Base-by-base conservation (phyloP, 2,797 vertebrate species). In the Esox masquinongy region DNA sequence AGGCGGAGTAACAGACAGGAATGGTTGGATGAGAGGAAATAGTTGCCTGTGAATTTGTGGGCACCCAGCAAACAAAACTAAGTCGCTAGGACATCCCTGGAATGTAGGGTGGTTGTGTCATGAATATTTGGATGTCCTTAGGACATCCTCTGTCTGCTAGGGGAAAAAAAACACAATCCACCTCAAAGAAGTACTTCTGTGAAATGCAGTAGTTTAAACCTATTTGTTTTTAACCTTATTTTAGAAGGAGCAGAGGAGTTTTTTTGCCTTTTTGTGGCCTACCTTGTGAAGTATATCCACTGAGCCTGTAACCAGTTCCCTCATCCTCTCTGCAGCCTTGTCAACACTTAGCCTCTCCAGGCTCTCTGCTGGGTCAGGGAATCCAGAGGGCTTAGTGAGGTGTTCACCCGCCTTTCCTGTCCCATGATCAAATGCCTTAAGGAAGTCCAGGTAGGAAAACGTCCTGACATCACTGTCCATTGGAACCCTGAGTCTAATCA, bases 201-300 rank as follows among this genome's bases (percentile, higher is more conserved):
- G 2, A 34, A 34, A 34, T 34, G 34, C 34, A 34, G 5, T 34
- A 34, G 34, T 34, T 34, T 34, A 34, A 34, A 34, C 34, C 34
- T 34, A 34, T 34, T 34, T 34, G 34, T 34, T 34, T 5, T 34
- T 34, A 34, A 34, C 34, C 34, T 2, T 34, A 34, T 34, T 34
- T 34, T 9, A 43, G 31, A 63, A 22, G 12, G 59, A 63, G 59
- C n/a, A 12, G 19, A 22, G 19, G 59, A 63, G 59, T 8, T 6
- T 0, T 9, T 63, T 17, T 22, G 31, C 0, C n/a, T n/a, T n/a
- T n/a, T n/a, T n/a, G n/a, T n/a, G 24, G 3, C 6, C 34, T 75
- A 4, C 84, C 82, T 85, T 81, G 16, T 72, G 12, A 15, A 86
- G 81, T 12, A 72, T 31, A 11, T 78, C 8, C 8, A 68, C 47